Conservation (phyloP, 2,113 vertebrate species). For the Colius striatus region DNA sequence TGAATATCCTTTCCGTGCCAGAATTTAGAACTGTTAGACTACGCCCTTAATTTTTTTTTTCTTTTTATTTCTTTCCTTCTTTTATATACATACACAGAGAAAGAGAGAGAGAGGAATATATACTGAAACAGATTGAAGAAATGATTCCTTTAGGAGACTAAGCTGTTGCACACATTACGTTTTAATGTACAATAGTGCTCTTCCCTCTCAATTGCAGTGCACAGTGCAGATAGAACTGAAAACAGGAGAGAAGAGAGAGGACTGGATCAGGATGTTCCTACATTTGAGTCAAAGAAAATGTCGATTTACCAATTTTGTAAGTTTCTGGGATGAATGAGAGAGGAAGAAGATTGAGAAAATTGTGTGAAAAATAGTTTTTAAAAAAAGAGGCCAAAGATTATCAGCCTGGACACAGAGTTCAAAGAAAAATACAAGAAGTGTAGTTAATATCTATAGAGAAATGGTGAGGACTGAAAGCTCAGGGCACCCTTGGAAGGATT, state of each 20-base stretch:
- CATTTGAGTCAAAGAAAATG: not conserved
- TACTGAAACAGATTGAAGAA: not conserved
- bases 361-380: not conserved
- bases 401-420: not conserved
- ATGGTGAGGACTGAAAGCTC: not conserved
- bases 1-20: not conserved
- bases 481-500: not conserved
- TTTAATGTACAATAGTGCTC: slow-evolving; percentile 42
- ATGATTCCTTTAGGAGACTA: slow-evolving; percentile 7
- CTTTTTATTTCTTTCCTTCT: no score
- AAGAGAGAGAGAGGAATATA: not conserved
- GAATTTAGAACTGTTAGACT: not conserved
- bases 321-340: not conserved
- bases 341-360: not conserved
- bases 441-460: not conserved
- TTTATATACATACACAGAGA: not conserved
- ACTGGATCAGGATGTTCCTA: not conserved
- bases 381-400: not conserved
- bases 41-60: not conserved
- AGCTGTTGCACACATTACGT: not conserved
- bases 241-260: not conserved
- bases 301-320: not conserved
- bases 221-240: not conserved
- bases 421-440: not conserved
- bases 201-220: slow-evolving; percentile 33